Evolutionary conservation across 64 coral and sea anemone genomes (phyloP), one percentile per base, ranked within the genome.

Genomic region (Porites lutea): DNA sequence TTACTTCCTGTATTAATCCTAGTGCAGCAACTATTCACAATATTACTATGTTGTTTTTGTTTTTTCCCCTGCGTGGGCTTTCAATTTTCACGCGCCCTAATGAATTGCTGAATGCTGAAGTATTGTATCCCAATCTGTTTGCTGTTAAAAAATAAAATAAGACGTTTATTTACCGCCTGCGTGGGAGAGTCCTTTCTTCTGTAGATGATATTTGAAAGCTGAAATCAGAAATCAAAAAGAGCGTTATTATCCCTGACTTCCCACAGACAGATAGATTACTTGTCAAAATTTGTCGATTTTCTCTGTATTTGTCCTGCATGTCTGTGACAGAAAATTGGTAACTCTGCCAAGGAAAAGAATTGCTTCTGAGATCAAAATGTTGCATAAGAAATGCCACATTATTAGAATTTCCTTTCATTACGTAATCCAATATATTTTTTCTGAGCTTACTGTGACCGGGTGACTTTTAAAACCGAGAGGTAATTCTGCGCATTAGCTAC

Each of bases 161-260:
- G 49, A 49, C 44, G 72, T 70, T 93, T 79, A 64, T 67, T 90
- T 90, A 83, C 88, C 93, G 85, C 87, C 88, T 75, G 69, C 57
- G 75, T 96, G 95, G 52, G 92, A 96, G 20, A 89, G 55, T 82
- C 95, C 95, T 90, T 94, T 96, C 91, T 96, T 96, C 59, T 92
- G 95, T 27, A 96, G 95, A 77, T 96, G 95, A 87, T 92, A 96
- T 66, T 92, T 92, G 88, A 96, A 96, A 65, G 95, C 95, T 96
- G 76, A 69, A 84, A 84, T 69, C 5, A 67, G 6, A 68, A 52
- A 84, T 52, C 3, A 68, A 84, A 47, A 52, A 22, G 48, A 64
- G 4, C 2, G 46, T 84, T 63, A 68, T 62, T 81, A 45, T 23
- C 54, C 11, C 46, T 81, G 55, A 4, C 19, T 76, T 81, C 58